Evolutionary conservation across 2,113 vertebrate species (phyloP).

Genomic region (Nycticryphes semicollaris): DNA sequence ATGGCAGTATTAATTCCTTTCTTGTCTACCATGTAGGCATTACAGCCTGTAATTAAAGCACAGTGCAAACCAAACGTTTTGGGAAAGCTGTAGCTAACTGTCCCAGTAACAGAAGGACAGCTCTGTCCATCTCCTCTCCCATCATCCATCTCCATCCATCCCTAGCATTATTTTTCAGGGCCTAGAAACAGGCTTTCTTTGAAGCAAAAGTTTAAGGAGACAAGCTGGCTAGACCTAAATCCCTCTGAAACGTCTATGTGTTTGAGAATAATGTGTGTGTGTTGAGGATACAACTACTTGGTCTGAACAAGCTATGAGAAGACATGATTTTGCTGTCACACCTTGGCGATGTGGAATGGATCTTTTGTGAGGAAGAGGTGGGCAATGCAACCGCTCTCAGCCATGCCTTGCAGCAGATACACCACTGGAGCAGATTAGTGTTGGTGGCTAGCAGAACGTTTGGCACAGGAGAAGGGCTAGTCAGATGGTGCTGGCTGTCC

Average conservation of each 20-base stretch:
- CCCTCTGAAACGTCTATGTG: background rate
- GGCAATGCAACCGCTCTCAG: background rate
- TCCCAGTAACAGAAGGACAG: background rate
- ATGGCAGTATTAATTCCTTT: background rate
- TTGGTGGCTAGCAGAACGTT: background rate
- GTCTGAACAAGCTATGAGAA: background rate
- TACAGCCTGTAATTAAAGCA: background rate
- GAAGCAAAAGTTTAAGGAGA: background rate
- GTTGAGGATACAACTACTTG: background rate
- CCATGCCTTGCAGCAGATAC: rapidly evolving
- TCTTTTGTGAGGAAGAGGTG: background rate
- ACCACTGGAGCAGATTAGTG: background rate
- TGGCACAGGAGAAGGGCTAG: background rate
- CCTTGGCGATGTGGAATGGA: background rate
- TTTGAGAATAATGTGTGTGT: background rate
- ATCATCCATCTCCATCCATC: background rate
- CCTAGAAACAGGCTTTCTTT: background rate
- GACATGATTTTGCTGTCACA: background rate
- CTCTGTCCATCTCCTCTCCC: background rate
- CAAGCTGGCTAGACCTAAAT: background rate
- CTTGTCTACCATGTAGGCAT: background rate
- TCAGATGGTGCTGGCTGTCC: background rate
- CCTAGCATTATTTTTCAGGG: background rate
- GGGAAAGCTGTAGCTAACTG: background rate
- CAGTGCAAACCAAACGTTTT: background rate